Percentiles rank a stretch among this genome's conserved stretches.
These are phyloP conservation scores for Saxidomus purpurata DNA, from an alignment of 1,140 invertebrate genomes.

Conservation along the genomic window DNA sequence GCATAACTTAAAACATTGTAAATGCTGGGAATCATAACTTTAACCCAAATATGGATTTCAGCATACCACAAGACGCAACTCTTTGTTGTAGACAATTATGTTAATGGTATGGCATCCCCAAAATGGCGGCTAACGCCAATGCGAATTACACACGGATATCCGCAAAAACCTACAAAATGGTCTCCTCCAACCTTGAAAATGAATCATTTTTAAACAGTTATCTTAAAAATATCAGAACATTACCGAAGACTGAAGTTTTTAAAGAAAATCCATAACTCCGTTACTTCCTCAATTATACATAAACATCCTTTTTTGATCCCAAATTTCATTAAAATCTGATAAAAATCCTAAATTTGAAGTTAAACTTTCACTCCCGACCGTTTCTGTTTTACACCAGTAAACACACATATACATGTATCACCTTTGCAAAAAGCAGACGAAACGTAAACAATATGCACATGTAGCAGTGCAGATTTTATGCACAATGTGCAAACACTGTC, in stretches of 20 bases:
- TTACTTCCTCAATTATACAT: neutral
- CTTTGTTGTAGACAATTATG: neutral
- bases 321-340: slow-evolving; percentile 37
- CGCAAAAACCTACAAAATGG: neutral
- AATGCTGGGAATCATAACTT: neutral
- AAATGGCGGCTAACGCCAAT: neutral
- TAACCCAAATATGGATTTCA: neutral
- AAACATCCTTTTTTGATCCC: neutral
- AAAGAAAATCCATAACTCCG: neutral
- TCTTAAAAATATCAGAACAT: neutral
- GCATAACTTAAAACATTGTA: neutral
- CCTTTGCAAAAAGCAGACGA: slow-evolving; percentile 51
- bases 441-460: slow-evolving; percentile 54
- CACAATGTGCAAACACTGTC: slow-evolving; percentile 35
- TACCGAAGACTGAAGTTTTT: neutral
- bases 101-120: neutral
- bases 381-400: slow-evolving; percentile 42
- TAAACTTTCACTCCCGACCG: neutral
- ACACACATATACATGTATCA: slow-evolving; percentile 39
- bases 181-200: slow-evolving; percentile 15
- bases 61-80: neutral
- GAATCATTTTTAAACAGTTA: neutral
- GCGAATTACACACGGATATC: slow-evolving; percentile 17
- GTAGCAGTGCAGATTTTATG: slow-evolving; percentile 39
- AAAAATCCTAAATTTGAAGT: slow-evolving; percentile 27